A percentile compares a stretch with the other conserved stretches of the same genome.
Evolutionary conservation across 2,797 vertebrate genomes (phyloP).

Genomic region (Psittacula derbiana): DNA sequence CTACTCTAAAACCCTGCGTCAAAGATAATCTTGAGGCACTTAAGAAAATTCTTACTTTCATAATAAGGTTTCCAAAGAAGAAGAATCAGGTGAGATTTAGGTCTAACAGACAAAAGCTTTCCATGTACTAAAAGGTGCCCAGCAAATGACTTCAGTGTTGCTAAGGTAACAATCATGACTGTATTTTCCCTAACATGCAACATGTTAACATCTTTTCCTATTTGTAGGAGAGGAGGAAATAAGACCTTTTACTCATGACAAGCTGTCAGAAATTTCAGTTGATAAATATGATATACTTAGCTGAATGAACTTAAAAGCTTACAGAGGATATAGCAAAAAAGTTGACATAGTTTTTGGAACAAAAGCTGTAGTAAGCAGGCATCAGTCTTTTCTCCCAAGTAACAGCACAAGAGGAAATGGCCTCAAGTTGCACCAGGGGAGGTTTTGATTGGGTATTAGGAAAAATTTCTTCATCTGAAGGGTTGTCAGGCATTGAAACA

Average conservation of each 20-base stretch:
- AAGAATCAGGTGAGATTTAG: neutral
- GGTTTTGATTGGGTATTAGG: neutral
- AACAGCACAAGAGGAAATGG: neutral
- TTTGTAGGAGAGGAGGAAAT: neutral
- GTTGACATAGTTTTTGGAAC: neutral
- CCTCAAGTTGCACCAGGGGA: neutral
- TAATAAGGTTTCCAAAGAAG: neutral
- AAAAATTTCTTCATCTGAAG: neutral
- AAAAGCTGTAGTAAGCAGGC: neutral
- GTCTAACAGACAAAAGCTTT: neutral
- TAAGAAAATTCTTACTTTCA: neutral
- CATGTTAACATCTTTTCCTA: neutral
- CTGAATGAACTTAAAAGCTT: neutral
- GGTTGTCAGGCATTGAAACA: neutral
- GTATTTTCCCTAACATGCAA: neutral
- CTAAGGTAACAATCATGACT: neutral
- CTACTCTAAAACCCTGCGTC: neutral
- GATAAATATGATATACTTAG: neutral
- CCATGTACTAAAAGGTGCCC: neutral
- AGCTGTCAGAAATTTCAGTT: neutral
- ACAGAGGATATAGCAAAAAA: neutral
- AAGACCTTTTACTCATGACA: neutral
- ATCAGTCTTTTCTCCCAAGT: neutral
- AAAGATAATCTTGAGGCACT: neutral
- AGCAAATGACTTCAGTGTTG: neutral